Evolutionary conservation across 37 sponge, comb jelly and placozoan species (phyloP).

Genomic region (Tethya wilhelma): DNA sequence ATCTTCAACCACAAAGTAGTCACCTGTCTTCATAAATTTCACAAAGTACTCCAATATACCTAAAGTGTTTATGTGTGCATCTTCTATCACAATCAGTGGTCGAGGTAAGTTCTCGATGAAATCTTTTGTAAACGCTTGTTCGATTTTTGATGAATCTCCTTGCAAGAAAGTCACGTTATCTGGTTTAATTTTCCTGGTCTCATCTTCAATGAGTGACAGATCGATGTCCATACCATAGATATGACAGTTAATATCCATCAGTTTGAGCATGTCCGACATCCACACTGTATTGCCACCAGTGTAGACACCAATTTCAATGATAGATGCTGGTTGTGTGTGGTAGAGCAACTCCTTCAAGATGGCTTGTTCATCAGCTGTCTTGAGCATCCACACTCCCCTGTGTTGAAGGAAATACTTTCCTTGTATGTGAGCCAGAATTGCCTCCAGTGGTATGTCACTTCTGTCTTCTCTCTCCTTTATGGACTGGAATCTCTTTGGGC

Average conservation of each 20-base stretch:
- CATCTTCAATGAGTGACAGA: conserved; percentile 24
- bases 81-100: conserved; percentile 69
- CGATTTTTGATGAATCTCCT: conserved; percentile 55
- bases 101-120: conserved; percentile 40
- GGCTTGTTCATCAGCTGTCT: conserved; percentile 26
- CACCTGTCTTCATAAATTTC: conserved; percentile 43
- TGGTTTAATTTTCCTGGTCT: conserved; percentile 33
- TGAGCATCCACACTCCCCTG: conserved; percentile 24
- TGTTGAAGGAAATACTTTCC: conserved; percentile 41
- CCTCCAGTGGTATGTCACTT: conserved; percentile 25
- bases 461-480: conserved; percentile 60
- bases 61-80: conserved; percentile 51
- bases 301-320: conserved; percentile 75
- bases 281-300: conserved; percentile 63
- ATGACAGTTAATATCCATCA: conserved; percentile 16
- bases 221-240: conserved; percentile 68
- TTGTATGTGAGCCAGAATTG: not conserved
- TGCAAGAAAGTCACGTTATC: conserved; percentile 53
- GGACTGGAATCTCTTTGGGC: conserved; percentile 47
- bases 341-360: conserved; percentile 45
- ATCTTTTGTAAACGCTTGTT: conserved; percentile 35
- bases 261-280: conserved; percentile 48
- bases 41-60: conserved; percentile 52
- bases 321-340: conserved; percentile 44
- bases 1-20: conserved; percentile 74